Evolutionary conservation across 2,888 invertebrate genomes (phyloP).

Genomic region (Pristionchus fissidentatus): DNA sequence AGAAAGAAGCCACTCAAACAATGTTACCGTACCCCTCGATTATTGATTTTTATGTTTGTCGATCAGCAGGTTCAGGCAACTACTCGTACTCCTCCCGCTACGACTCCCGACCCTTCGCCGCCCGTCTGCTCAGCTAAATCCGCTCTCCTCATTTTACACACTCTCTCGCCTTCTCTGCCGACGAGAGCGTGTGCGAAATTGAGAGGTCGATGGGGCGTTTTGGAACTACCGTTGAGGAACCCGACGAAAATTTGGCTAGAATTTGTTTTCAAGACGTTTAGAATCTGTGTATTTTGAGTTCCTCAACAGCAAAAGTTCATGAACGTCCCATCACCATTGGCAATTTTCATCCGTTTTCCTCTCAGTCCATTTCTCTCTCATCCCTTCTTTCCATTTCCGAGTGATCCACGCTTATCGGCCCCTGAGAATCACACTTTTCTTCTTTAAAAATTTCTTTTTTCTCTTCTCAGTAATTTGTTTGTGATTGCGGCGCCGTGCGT

Average conservation of each 20-base stretch:
- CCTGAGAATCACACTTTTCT: neutral
- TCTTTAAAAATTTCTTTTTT: neutral
- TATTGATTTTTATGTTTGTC: neutral
- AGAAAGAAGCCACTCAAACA: too few species aligned
- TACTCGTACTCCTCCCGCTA: slow-evolving; percentile 60
- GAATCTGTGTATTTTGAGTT: too few species aligned
- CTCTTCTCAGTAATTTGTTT: neutral
- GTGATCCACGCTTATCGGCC: slow-evolving; percentile 32
- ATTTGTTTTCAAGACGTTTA: too few species aligned
- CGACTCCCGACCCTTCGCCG: slow-evolving; percentile 49
- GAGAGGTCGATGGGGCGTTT: too few species aligned
- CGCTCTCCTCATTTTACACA: slow-evolving; percentile 4
- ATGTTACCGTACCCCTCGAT: too few species aligned
- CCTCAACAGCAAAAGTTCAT: too few species aligned
- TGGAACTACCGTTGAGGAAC: too few species aligned
- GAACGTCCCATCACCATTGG: neutral
- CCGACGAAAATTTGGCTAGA: too few species aligned
- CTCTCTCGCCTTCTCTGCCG: neutral
- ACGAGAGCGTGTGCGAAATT: neutral
- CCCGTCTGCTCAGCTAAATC: slow-evolving; percentile 25
- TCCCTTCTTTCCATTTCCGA: slow-evolving; percentile 35
- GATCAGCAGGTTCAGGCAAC: too few species aligned
- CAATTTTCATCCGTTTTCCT: neutral
- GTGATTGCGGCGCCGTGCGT: slow-evolving; percentile 7
- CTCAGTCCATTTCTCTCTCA: neutral